A percentile compares a stretch with the other conserved stretches of the same genome.
Conservation (phyloP, 2,797 vertebrate genomes). For the Discoglossus pictus region DNA sequence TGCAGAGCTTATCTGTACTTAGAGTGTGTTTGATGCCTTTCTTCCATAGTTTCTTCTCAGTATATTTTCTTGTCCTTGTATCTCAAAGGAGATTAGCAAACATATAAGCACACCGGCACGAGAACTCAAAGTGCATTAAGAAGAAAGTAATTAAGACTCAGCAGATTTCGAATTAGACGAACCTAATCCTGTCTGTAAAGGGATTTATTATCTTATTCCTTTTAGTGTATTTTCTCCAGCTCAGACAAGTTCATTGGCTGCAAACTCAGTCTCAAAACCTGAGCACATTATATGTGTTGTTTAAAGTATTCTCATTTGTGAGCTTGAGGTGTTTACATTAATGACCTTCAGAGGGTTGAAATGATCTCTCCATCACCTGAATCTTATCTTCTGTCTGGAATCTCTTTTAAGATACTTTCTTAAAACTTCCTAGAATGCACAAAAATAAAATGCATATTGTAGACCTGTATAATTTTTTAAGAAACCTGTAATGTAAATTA, state of each 20-base stretch:
- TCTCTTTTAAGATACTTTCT: no score
- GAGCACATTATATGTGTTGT: neutral
- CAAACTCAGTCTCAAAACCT: no score
- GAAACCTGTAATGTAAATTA: no score
- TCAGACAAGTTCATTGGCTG: conserved; percentile 19
- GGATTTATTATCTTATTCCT: conserved; percentile 45
- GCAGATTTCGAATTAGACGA: conserved; percentile 46
- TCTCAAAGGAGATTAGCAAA: conserved; percentile 50
- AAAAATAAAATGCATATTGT: no score
- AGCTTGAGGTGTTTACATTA: neutral
- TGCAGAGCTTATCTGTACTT: no score
- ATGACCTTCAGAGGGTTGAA: conserved; percentile 52
- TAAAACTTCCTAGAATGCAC: no score
- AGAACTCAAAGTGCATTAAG: conserved; percentile 45
- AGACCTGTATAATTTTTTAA: no score
- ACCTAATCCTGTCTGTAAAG: conserved; percentile 51
- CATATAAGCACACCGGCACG: conserved; percentile 41
- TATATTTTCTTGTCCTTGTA: neutral
- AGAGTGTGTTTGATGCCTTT: no score
- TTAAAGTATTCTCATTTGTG: conserved; percentile 44
- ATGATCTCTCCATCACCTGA: conserved; percentile 49
- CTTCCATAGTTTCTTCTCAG: no score
- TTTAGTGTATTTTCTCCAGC: conserved; percentile 33
- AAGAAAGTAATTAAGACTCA: conserved; percentile 55
- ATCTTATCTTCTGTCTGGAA: no score